Evolutionary conservation across 2,888 invertebrate genomes (phyloP).

Genomic region (Strigamia transsilvanica): DNA sequence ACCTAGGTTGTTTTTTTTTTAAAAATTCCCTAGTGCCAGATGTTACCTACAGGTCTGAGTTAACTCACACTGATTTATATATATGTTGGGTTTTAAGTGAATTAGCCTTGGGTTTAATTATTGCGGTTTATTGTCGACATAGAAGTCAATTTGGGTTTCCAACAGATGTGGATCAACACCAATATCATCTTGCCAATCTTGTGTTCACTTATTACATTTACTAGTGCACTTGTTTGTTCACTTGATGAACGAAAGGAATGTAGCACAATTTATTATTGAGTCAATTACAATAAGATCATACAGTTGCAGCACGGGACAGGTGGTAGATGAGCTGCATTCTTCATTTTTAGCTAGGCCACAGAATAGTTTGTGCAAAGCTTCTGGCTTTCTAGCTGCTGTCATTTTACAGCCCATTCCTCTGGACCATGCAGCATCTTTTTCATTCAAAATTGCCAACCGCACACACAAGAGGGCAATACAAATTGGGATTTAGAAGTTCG

Average conservation of each 20-base stretch:
- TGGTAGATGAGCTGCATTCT: neutral
- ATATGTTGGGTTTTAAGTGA: neutral
- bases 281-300: no score
- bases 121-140: slow-evolving; percentile 15
- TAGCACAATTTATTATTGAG: neutral
- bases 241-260: neutral
- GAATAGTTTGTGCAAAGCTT: neutral
- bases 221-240: neutral
- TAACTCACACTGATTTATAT: neutral
- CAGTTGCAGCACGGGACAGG: no score
- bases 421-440: neutral
- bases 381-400: neutral
- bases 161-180: neutral
- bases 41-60: neutral
- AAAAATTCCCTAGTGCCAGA: neutral
- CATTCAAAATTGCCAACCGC: slow-evolving; percentile 3
- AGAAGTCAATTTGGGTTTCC: neutral
- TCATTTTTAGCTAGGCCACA: neutral
- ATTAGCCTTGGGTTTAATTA: neutral
- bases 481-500: neutral
- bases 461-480: slow-evolving; percentile 8
- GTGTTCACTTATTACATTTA: neutral
- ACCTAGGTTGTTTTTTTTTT: no score
- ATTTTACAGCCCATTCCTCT: neutral
- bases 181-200: neutral